Evolutionary conservation across 2,797 vertebrate genomes (phyloP).

Genomic region (Acestrorhynchus altus): DNA sequence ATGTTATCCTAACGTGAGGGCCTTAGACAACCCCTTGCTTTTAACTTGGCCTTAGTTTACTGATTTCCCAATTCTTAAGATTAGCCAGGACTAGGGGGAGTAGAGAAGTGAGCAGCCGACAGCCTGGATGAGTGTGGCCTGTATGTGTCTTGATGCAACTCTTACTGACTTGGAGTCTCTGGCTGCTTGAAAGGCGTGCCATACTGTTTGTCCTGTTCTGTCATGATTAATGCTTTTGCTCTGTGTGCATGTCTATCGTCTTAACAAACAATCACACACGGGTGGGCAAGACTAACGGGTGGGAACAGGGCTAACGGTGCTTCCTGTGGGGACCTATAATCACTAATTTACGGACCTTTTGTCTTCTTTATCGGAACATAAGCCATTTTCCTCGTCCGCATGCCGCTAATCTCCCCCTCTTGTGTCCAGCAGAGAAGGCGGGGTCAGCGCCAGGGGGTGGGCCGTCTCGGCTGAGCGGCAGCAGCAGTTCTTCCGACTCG

Average conservation of each 20-base stretch:
- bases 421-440: slow-evolving; percentile 83
- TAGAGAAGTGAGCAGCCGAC: slow-evolving; percentile 16
- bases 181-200: slow-evolving; percentile 45
- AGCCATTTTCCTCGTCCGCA: neutral
- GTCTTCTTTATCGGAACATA: neutral
- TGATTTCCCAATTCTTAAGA: slow-evolving; percentile 7
- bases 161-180: slow-evolving; percentile 44
- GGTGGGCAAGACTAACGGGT: slow-evolving; percentile 36
- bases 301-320: slow-evolving; percentile 10
- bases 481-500: slow-evolving; percentile 89
- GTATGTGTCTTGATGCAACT: slow-evolving; percentile 43
- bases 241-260: slow-evolving; percentile 57
- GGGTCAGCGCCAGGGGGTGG: slow-evolving; percentile 85
- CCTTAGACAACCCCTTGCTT: slow-evolving; percentile 18
- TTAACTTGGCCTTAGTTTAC: neutral
- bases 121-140: slow-evolving; percentile 25
- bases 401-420: slow-evolving; percentile 37
- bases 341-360: neutral
- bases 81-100: neutral
- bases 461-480: slow-evolving; percentile 92
- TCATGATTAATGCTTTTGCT: slow-evolving; percentile 57
- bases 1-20: slow-evolving; percentile 30
- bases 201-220: slow-evolving; percentile 47
- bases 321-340: neutral
- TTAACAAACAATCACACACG: slow-evolving; percentile 49